phyloP scores from a whole-genome alignment of 2,113 vertebrate species.

The Centropus bengalensis region DNA sequence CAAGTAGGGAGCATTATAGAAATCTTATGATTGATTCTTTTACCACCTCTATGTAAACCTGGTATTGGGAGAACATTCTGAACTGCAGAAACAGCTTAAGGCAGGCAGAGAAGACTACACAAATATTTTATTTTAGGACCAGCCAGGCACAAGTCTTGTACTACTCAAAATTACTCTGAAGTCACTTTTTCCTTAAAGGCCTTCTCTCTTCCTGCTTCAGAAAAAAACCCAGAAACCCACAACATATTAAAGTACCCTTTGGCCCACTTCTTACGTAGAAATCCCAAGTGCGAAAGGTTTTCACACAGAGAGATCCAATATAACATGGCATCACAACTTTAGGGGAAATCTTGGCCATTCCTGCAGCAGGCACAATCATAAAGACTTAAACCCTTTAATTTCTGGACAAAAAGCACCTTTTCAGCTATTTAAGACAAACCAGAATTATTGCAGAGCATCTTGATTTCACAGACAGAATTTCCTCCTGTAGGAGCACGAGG shows the following conservation, averaged over 20 bases:
- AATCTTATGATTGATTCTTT: neutral
- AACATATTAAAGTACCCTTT: neutral
- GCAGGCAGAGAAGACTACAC: neutral
- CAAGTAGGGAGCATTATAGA: neutral
- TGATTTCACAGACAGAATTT: neutral
- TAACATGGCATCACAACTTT: neutral
- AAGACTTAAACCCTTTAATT: neutral
- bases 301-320: neutral
- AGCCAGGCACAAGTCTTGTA: neutral
- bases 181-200: slow-evolving; percentile 5
- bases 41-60: neutral
- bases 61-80: neutral
- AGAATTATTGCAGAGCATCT: neutral
- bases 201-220: neutral
- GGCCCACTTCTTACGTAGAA: neutral
- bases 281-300: neutral
- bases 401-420: neutral
- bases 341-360: neutral
- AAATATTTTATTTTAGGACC: neutral
- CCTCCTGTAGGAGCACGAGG: neutral
- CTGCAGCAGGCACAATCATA: neutral
- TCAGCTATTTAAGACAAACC: neutral
- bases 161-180: neutral
- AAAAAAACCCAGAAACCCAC: neutral
- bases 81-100: neutral